Evolutionary conservation across 2,888 invertebrate genomes (phyloP).

Genomic region (Tethea ocularis): DNA sequence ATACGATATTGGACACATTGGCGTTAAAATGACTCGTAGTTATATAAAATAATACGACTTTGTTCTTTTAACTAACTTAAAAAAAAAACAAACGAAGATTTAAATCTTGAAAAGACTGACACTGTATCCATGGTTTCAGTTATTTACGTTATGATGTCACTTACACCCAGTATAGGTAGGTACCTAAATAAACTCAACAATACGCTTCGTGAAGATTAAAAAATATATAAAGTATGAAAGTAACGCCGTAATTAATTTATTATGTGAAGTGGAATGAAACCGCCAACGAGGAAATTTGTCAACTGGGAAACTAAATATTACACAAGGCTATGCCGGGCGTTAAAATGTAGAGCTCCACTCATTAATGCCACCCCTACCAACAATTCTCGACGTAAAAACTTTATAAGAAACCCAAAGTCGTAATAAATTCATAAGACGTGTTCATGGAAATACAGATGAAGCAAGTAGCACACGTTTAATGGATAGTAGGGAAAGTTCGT

Average conservation of each 20-base stretch:
- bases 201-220: constrained; percentile 5
- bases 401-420: constrained; percentile 5
- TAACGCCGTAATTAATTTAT: constrained; percentile 36
- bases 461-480: not conserved
- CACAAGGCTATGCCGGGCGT: constrained; percentile 31
- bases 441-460: constrained; percentile 1
- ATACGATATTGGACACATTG: no score
- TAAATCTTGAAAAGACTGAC: no score
- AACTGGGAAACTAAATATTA: constrained; percentile 42
- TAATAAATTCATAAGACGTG: constrained; percentile 11
- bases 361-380: constrained; percentile 35
- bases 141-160: no score
- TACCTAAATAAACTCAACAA: not conserved
- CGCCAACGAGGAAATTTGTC: constrained; percentile 41
- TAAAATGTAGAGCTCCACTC: constrained; percentile 36
- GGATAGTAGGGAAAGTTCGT: constrained; percentile 18
- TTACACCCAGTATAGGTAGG: no score
- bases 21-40: no score
- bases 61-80: no score
- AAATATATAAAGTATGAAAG: constrained; percentile 26
- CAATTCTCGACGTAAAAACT: constrained; percentile 23
- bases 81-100: no score
- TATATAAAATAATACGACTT: no score
- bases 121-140: no score
- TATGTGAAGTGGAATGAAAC: constrained; percentile 37